These are phyloP conservation scores for Microplitis deprimator DNA, from an alignment of 2,888 invertebrate species.

Conservation along the genomic window DNA sequence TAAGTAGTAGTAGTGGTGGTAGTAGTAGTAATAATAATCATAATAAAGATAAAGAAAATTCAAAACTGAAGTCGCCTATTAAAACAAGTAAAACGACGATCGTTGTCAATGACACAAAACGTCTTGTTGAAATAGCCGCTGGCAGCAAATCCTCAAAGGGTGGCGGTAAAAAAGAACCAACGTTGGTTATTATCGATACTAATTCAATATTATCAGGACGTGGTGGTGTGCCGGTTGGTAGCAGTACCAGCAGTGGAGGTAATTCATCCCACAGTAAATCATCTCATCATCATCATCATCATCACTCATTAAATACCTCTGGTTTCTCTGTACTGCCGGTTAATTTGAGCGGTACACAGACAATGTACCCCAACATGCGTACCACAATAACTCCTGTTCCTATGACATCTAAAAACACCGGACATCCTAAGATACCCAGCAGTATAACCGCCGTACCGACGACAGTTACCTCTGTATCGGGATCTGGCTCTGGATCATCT, in stretches of 20 bases:
- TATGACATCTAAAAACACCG: constrained; percentile 64
- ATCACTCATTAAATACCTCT: constrained; percentile 61
- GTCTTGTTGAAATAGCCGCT: constrained; percentile 79
- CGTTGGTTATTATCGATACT: constrained; percentile 85
- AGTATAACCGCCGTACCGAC: constrained; percentile 61
- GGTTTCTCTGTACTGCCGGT: constrained; percentile 73
- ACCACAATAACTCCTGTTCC: constrained; percentile 75
- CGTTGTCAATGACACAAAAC: constrained; percentile 82
- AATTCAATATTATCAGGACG: constrained; percentile 80
- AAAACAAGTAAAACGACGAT: constrained; percentile 73
- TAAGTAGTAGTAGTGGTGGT: background rate
- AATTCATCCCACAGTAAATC: constrained; percentile 56
- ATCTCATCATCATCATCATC: constrained; percentile 41
- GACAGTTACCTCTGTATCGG: constrained; percentile 40
- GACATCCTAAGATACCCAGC: constrained; percentile 57
- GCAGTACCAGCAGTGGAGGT: background rate
- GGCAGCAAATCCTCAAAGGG: constrained; percentile 73
- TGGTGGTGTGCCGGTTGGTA: constrained; percentile 73
- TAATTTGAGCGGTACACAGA: constrained; percentile 75
- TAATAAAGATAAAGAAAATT: constrained; percentile 65
- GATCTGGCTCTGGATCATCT: constrained; percentile 46
- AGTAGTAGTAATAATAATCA: background rate
- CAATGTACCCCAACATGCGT: constrained; percentile 78
- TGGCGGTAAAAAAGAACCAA: constrained; percentile 80
- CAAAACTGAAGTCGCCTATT: constrained; percentile 62